Percentiles rank a stretch among this genome's conserved stretches.
Conservation (phyloP, 2,797 vertebrate genomes). For the Mionectes olivaceus region DNA sequence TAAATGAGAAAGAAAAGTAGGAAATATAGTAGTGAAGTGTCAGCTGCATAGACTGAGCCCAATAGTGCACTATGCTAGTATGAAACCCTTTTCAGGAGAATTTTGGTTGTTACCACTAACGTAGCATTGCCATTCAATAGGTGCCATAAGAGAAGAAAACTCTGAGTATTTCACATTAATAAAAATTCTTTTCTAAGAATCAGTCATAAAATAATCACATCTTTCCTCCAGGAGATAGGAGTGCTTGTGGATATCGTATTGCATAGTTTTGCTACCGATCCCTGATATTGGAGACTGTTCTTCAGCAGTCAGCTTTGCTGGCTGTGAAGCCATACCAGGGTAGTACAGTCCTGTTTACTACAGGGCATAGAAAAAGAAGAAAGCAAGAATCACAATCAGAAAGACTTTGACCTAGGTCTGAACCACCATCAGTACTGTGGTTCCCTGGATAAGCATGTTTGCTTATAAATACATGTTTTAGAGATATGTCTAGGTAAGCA, state of each 20-base stretch:
- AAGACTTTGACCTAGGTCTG: background rate
- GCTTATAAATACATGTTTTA: background rate
- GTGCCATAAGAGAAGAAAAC: background rate
- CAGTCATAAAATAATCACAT: background rate
- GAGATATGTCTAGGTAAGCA: background rate
- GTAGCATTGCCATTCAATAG: background rate
- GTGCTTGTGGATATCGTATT: background rate
- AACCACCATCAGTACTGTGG: background rate
- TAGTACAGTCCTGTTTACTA: background rate
- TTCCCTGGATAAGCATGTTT: background rate
- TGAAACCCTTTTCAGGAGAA: background rate
- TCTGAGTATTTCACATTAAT: background rate
- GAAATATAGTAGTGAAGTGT: background rate
- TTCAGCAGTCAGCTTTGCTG: background rate
- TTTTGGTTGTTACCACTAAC: background rate
- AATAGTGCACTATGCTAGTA: background rate
- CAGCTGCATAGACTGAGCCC: background rate
- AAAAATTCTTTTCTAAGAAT: background rate
- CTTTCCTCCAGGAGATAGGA: background rate
- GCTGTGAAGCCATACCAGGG: background rate
- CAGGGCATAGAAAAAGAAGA: background rate
- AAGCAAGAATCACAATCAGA: background rate
- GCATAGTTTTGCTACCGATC: background rate
- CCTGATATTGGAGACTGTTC: background rate
- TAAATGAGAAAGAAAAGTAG: conserved; percentile 3